Evolutionary conservation across 1,140 invertebrate genomes (phyloP).

Genomic region (Aphis craccivora): DNA sequence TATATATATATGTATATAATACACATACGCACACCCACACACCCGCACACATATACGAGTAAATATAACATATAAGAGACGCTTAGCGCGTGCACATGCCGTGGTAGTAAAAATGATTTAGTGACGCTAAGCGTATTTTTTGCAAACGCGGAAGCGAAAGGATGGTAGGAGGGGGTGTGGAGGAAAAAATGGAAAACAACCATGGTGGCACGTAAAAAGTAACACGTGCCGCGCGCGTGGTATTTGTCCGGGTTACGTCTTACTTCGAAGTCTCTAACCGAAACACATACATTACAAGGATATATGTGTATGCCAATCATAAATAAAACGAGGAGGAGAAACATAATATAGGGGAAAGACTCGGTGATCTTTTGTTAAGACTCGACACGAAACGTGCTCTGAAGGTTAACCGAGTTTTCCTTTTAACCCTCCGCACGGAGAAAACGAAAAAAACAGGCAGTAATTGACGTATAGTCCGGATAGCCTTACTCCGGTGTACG

Average conservation of each 20-base stretch:
- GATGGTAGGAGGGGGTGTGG: too few relatives aligned
- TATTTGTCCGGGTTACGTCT: slow-evolving; percentile 52
- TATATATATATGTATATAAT: too few relatives aligned
- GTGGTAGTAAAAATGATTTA: slow-evolving; percentile 54
- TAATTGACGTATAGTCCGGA: slow-evolving; percentile 53
- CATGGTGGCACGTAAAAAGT: neutral
- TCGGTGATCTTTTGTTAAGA: slow-evolving; percentile 52
- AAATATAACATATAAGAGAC: neutral
- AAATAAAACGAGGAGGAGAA: slow-evolving; percentile 12
- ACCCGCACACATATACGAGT: too few relatives aligned
- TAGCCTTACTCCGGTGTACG: neutral
- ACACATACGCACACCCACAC: too few relatives aligned
- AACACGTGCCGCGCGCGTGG: slow-evolving; percentile 19
- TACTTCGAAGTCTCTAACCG: slow-evolving; percentile 40
- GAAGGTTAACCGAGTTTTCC: slow-evolving; percentile 57
- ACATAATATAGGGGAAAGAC: slow-evolving; percentile 34
- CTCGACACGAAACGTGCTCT: slow-evolving; percentile 41
- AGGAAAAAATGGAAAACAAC: slow-evolving; percentile 35
- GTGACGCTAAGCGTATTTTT: slow-evolving; percentile 22
- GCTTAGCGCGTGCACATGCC: neutral
- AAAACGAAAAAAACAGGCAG: neutral
- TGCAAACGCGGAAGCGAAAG: neutral
- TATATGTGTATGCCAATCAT: slow-evolving; percentile 48
- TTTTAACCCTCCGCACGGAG: slow-evolving; percentile 21
- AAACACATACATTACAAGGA: slow-evolving; percentile 42